Base-by-base conservation (phyloP, 2,888 invertebrate genomes). In the Dione vanillae region DNA sequence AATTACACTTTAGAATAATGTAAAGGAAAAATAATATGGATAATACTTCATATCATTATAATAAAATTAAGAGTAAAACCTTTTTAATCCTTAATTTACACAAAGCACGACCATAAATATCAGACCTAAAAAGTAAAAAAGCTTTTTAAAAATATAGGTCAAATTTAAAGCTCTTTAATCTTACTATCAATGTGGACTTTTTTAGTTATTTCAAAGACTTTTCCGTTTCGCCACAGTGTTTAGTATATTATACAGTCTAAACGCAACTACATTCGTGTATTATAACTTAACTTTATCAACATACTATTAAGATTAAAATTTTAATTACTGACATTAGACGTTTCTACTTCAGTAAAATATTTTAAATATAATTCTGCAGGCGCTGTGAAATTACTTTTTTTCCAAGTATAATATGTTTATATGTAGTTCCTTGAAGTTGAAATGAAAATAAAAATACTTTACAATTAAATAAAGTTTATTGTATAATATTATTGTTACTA, bases 221-320 rank as follows among this genome's bases (percentile, higher is more conserved):
- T 37, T 47, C n/a, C n/a, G n/a, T n/a, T n/a, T n/a, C 16, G 0
- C 56, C 12, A 2, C 7, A 7, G 56, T 16, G 6, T 56, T 56
- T 56, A 56, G 37, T 56, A 49, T 49, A 49, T 49, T 49, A n/a
- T n/a, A n/a, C n/a, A 40, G 2, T 27, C 27, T 27, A 3, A 3
- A 27, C n/a, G n/a, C n/a, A n/a, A n/a, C n/a, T 27, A n/a, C n/a
- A n/a, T 49, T 49, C 19, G n/a, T 61, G n/a, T 20, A 41, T 10
- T 59, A 43, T 59, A 16, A 59, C 14, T 43, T 43, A 59, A 59
- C 20, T 41, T 59, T 59, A 43, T 43, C 43, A 59, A 59, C 59
- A 59, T 43, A 20, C 43, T 59, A 59, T 27, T 43, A 59, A 20
- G 43, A 59, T 43, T 59, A 20, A 59, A 59, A 59, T 59, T 43